Base-by-base conservation (phyloP, 2,113 vertebrate genomes). In the Carettochelys insculpta region DNA sequence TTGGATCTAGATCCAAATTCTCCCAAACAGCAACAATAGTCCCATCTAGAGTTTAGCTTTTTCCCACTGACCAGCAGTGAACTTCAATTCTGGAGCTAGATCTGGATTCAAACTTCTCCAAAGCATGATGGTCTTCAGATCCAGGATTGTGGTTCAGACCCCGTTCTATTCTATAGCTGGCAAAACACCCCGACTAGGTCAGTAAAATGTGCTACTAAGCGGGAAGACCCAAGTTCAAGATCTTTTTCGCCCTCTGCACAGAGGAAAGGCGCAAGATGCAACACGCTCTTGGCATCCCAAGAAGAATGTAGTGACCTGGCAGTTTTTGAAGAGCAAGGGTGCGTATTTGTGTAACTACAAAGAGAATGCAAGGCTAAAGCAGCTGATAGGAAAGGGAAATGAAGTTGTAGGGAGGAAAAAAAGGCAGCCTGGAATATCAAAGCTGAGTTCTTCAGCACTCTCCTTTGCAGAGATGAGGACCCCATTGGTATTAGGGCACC, bases 201-300 rank as follows among this genome's bases (percentile, higher is more conserved):
- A 79, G 79, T 45, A 27, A 88, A 80, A 71, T 7, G 5, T 0
- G 0, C 58, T 1, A 0, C 77, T 50, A 16, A 1, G 41, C 1
- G 2, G 3, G 4, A 89, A 90, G 50, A 65, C 8, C 50, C 58
- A 4, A 0, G 0, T 77, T 61, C 41, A 88, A 14, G 48, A 3
- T 17, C 65, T 89, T 50, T 50, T 87, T 45, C 52, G 8, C 56
- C 7, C 31, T 65, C 11, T 52, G 1, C 52, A 27, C 12, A 89
- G 68, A 79, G 79, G 43, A 90, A 20, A 78, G 24, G 5, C 81
- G 19, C 38, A 80, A 45, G 8, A 61, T 24, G 4, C 27, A 75
- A 43, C 41, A 45, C 27, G 22, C 76, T 92, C n/a, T 4, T 19
- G 0, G 0, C n/a, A 85, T 85, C n/a, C 50, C 4, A 6, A 68